Base-by-base conservation (phyloP, 2,888 invertebrate species). In the Ormyrus labotus region DNA sequence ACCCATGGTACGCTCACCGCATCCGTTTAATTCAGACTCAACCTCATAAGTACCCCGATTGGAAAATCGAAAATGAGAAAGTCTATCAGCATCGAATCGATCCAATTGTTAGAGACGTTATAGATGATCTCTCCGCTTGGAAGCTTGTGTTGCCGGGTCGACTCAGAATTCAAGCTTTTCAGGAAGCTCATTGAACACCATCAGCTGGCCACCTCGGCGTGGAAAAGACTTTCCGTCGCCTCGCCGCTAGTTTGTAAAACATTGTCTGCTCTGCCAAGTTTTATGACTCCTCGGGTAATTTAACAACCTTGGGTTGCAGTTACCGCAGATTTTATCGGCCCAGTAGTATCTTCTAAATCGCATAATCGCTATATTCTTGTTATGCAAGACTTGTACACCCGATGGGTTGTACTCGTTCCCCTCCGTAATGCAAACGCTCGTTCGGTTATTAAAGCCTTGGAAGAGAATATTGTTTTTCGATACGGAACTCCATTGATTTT, bases 221-320 rank as follows among this genome's bases (percentile, higher is more conserved):
- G n/a, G 45, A 55, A 34, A 69, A 69, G 10, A 69, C 45, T 45
- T 69, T 55, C 45, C 45, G 45, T 19, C 45, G 68, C 6, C 3
- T 69, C n/a, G 34, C 55, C 1, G 7, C 55, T 5, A 55, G 11
- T 69, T 45, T n/a, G 68, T 69, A 5, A 55, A 45, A 45, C n/a
- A 10, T 6, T 65, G 65, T n/a, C 13, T 51, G 13, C 34, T n/a
- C 6, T 69, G 55, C 45, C 11, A 55, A 69, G 67, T 2, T n/a
- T 55, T 6, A 69, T 69, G 69, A 57, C 57, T n/a, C 69, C 55
- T 0, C 34, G 45, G 6, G n/a, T 57, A 0, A 57, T 69, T 2
- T 5, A 69, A n/a, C 69, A 69, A 47, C 57, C 69, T 6, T 57
- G 69, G 69, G 6, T n/a, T 5, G 45, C 57, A 11, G 34, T 69